Evolutionary conservation across 2,113 vertebrate species (phyloP).

Genomic region (Caloenas nicobarica): DNA sequence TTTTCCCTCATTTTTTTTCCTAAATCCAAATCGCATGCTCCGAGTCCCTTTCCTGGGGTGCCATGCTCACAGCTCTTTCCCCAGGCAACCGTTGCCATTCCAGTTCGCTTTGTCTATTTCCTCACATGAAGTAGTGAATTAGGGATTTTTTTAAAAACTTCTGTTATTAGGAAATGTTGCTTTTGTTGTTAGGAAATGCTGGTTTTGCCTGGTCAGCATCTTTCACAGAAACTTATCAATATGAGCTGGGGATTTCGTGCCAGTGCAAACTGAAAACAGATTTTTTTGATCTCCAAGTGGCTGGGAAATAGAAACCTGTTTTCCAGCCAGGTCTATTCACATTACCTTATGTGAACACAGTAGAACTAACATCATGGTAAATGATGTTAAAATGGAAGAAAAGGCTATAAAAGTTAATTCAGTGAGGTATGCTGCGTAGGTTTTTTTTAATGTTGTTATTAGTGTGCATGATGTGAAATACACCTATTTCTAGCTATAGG

Average conservation of each 20-base stretch:
- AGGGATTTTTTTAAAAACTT: neutral
- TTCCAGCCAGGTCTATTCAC: neutral
- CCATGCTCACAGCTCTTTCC: neutral
- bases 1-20: neutral
- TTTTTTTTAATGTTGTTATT: neutral
- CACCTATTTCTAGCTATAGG: neutral
- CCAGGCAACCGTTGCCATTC: neutral
- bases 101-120: neutral
- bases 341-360: neutral
- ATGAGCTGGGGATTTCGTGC: neutral
- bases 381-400: neutral
- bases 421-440: neutral
- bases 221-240: neutral
- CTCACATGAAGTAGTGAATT: neutral
- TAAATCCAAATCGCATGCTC: neutral
- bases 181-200: neutral
- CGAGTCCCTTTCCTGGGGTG: neutral
- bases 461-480: neutral
- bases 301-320: neutral
- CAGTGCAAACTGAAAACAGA: neutral
- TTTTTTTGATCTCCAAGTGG: neutral
- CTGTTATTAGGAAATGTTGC: neutral
- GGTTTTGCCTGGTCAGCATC: neutral
- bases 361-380: neutral
- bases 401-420: neutral